phyloP scores from a whole-genome alignment of 2,113 vertebrate genomes.

The Calidris pygmaea region DNA sequence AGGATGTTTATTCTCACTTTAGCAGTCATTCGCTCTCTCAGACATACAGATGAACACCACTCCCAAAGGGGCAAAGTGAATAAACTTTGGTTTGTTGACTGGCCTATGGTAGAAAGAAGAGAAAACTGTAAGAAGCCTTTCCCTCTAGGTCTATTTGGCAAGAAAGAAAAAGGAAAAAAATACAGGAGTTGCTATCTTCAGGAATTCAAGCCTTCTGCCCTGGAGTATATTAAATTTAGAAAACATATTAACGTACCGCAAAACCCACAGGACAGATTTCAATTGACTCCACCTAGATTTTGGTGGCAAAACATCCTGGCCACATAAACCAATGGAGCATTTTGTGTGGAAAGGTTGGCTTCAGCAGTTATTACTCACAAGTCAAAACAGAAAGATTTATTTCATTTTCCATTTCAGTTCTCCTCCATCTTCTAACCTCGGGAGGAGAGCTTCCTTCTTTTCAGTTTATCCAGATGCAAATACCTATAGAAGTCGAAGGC shows the following conservation, averaged over 20 bases:
- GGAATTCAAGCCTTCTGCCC: conserved; percentile 53
- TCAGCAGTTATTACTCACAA: conserved; percentile 65
- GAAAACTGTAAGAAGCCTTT: conserved; percentile 51
- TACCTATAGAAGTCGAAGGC: not conserved
- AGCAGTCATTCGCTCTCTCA: not conserved
- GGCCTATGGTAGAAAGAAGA: not conserved
- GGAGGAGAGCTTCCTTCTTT: conserved; percentile 17
- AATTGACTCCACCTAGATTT: conserved; percentile 66
- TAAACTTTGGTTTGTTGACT: conserved; percentile 49
- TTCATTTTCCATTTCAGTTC: conserved; percentile 61
- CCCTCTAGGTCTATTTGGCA: conserved; percentile 60
- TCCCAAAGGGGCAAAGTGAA: not conserved
- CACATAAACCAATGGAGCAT: conserved; percentile 29
- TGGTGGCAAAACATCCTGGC: conserved; percentile 64
- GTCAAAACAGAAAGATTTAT: conserved; percentile 69
- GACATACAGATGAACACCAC: not conserved
- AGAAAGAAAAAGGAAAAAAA: conserved; percentile 55
- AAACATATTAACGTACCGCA: conserved; percentile 42
- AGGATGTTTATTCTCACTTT: not conserved
- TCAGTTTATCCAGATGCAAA: not conserved
- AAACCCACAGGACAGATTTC: conserved; percentile 58
- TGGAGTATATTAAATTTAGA: conserved; percentile 61
- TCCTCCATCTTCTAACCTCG: conserved; percentile 25
- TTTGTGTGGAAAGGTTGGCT: conserved; percentile 31
- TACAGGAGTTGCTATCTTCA: conserved; percentile 48